phyloP scores from a whole-genome alignment of 2,797 vertebrate species.

The Euphonia xanthogaster region DNA sequence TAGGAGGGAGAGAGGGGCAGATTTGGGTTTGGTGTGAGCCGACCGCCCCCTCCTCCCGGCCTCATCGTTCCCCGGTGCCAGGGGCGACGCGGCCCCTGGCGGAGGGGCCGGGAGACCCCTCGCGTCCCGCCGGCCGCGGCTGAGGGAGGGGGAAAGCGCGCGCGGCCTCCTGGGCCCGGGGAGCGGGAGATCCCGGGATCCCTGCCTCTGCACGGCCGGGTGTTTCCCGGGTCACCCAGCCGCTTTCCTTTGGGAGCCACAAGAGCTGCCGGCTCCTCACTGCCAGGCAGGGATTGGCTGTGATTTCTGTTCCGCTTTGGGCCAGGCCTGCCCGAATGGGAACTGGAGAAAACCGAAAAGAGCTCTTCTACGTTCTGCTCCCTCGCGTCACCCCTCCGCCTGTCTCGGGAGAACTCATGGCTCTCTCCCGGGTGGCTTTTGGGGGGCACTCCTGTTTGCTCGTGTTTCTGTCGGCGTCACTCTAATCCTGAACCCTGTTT shows the following conservation, averaged over 20 bases:
- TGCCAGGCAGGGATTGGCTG: neutral
- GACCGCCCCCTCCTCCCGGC: no score
- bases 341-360: neutral
- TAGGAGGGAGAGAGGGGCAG: neutral
- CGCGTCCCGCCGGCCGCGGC: neutral
- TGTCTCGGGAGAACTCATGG: neutral
- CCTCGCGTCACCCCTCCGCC: accelerated
- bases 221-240: neutral
- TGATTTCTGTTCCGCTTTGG: neutral
- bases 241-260: neutral
- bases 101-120: neutral
- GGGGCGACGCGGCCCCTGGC: neutral
- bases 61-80: neutral
- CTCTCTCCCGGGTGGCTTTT: neutral
- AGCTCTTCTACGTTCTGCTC: neutral
- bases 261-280: accelerated
- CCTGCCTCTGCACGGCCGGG: neutral
- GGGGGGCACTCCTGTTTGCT: neutral
- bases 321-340: neutral
- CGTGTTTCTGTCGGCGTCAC: neutral
- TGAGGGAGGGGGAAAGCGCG: neutral
- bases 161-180: neutral
- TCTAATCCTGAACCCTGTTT: neutral
- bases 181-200: neutral
- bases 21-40: neutral